Percentiles rank a stretch among this genome's conserved stretches.
Conservation (phyloP, 2,797 vertebrate genomes). For the Macropus fuliginosus region DNA sequence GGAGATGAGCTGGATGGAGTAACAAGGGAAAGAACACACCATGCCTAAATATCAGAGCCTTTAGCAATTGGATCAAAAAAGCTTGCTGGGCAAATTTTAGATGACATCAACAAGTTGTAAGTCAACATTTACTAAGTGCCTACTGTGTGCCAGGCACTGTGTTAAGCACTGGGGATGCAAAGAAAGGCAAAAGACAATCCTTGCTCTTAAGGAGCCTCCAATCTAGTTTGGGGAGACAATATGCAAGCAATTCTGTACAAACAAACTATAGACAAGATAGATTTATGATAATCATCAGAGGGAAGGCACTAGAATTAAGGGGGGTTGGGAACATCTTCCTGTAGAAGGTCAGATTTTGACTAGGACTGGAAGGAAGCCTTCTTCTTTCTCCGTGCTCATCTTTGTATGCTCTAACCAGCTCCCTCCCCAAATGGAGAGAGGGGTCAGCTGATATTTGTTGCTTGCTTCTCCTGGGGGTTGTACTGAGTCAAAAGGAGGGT, state of each 20-base stretch:
- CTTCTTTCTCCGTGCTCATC: neutral
- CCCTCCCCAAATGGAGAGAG: neutral
- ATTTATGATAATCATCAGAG: neutral
- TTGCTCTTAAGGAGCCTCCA: neutral
- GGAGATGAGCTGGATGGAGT: neutral
- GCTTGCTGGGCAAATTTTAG: neutral
- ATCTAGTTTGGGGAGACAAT: neutral
- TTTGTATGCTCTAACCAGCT: neutral
- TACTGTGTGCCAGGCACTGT: neutral
- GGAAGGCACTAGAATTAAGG: neutral
- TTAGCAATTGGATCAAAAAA: neutral
- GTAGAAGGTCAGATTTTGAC: neutral
- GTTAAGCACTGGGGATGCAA: neutral
- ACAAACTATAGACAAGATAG: neutral
- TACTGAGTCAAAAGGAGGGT: neutral
- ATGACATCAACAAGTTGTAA: neutral
- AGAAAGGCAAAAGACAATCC: neutral
- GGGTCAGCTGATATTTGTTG: neutral
- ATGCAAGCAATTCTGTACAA: neutral
- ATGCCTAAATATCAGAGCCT: neutral
- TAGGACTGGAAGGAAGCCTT: neutral
- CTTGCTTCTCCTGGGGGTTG: neutral
- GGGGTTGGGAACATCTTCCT: neutral
- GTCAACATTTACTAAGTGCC: neutral
- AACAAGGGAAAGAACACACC: neutral